These are phyloP conservation scores for Oreocharis arfaki DNA, from an alignment of 2,113 vertebrate genomes.

Conservation along the genomic window DNA sequence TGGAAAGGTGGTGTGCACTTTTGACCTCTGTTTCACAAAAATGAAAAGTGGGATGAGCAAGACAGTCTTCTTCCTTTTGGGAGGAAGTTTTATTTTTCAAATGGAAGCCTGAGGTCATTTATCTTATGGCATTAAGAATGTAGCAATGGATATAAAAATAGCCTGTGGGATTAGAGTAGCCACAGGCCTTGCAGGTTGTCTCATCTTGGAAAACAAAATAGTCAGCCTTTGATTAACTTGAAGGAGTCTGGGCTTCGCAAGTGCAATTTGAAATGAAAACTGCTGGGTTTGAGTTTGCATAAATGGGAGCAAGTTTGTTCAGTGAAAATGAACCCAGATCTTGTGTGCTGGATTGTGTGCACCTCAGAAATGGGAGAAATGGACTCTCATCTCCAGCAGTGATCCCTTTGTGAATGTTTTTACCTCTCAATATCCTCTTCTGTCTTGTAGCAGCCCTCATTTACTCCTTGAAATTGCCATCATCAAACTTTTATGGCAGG, in stretches of 20 bases:
- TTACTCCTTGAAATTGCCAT: neutral
- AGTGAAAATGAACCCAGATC: neutral
- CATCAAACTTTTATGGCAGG: neutral
- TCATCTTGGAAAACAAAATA: neutral
- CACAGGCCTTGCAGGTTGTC: neutral
- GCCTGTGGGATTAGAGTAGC: neutral
- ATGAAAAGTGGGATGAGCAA: neutral
- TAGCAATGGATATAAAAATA: neutral
- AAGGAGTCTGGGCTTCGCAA: neutral
- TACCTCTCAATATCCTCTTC: neutral
- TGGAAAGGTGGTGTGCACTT: neutral
- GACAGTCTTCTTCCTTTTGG: neutral
- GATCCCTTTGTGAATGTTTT: neutral
- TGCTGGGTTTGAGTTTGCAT: neutral
- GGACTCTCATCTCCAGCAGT: neutral
- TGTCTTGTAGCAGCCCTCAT: neutral
- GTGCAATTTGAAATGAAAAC: constrained; percentile 24
- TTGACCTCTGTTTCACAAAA: neutral
- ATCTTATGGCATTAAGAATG: neutral
- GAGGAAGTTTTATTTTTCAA: neutral
- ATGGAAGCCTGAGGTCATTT: neutral
- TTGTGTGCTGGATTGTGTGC: neutral
- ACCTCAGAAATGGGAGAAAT: neutral
- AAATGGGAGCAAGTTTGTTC: neutral
- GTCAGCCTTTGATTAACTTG: neutral